Base-by-base conservation (phyloP, 2,888 invertebrate genomes). In the Lochmaea capreae region DNA sequence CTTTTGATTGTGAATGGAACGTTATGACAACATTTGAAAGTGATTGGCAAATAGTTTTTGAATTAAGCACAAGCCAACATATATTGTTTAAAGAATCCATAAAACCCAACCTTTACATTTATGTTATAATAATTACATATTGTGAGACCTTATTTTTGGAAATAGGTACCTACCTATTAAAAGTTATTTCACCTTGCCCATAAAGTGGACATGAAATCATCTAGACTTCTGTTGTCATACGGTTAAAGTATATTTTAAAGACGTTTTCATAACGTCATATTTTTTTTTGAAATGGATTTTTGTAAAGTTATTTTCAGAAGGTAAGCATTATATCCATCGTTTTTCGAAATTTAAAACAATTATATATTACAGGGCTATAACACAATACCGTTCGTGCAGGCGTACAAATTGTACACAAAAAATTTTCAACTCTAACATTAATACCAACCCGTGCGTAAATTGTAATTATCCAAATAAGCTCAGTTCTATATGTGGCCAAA, bases 271-370 rank as follows among this genome's bases (percentile, higher is more conserved):
- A 49, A 49, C n/a, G 26, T 58, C 58, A 58, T 12, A 26, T 58
- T 26, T 26, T 58, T 58, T 58, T 58, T 58, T 12, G 2, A 18
- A 58, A 58, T 58, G 58, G 58, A 58, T 26, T 26, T 58, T 58
- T 22, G 22, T 58, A 58, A 58, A 26, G 58, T 22, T 26, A 12
- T 22, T 58, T 26, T 58, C 12, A 58, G 26, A 58, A 58, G 58
- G 58, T 58, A 12, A 26, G 58, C 22, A 12, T 58, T 18, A 12
- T 2, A 49, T 49, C n/a, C 3, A 58, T 26, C 4, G 10, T n/a
- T 58, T 22, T 8, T 11, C 11, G 5, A 14, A 22, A 58, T 4
- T 58, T 12, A 18, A 18, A 18, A 58, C 12, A 26, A 58, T 14
- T 22, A 12, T 58, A 11, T 58, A 58, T 58, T 58, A 22, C 22